phyloP scores from a whole-genome alignment of 2,113 vertebrate genomes.

The Oncorhynchus nerka region DNA sequence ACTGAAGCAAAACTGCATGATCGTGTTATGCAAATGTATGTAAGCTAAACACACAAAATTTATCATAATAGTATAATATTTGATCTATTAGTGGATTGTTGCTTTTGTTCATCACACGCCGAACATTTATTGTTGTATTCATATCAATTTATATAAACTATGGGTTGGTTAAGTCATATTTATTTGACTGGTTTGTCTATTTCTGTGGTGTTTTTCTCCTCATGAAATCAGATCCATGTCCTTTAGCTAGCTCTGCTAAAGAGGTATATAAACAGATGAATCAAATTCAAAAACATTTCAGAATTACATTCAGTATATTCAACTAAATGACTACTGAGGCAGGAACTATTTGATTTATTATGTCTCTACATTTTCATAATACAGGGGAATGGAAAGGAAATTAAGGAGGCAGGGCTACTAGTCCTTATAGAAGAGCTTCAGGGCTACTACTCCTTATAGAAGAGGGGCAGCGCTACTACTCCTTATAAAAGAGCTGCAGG shows the following conservation, averaged over 20 bases:
- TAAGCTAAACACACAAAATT: background rate
- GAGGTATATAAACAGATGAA: too few relatives aligned
- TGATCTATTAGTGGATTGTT: background rate
- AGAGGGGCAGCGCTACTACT: background rate
- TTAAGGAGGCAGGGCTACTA: background rate
- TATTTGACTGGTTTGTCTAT: too few relatives aligned
- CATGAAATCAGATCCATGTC: too few relatives aligned
- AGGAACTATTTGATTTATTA: too few relatives aligned
- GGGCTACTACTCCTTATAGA: background rate
- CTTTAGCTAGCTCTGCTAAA: too few relatives aligned
- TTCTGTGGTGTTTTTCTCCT: too few relatives aligned
- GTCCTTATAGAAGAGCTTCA: background rate
- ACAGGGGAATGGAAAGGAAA: background rate
- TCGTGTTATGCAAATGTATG: background rate
- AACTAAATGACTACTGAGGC: too few relatives aligned
- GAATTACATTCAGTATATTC: too few relatives aligned
- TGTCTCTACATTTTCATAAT: background rate
- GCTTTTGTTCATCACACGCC: background rate
- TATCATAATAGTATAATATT: background rate
- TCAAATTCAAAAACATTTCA: too few relatives aligned
- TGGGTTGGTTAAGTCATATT: too few relatives aligned
- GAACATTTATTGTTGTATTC: background rate
- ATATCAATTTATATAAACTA: background rate
- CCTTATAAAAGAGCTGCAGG: background rate
- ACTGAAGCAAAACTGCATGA: background rate